Evolutionary conservation across 2,888 invertebrate species (phyloP).

Genomic region (Fragum fragum): DNA sequence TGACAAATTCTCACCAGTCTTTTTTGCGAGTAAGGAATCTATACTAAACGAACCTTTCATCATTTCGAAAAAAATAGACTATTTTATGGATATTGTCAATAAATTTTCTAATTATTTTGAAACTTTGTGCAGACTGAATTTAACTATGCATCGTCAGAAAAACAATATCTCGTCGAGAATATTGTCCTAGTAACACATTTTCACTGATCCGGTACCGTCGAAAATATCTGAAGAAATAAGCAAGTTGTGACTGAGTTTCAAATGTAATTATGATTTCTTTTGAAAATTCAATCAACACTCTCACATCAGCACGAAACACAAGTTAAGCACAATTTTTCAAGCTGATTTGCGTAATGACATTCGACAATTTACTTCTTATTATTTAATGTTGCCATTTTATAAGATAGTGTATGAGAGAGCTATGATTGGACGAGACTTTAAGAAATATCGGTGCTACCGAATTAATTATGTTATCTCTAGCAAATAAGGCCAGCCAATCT

Average conservation of each 20-base stretch:
- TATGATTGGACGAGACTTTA: slow-evolving; percentile 58
- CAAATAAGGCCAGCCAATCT: slow-evolving; percentile 63
- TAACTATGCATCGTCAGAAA: too few relatives aligned
- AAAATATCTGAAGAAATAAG: too few relatives aligned
- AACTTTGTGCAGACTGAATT: too few relatives aligned
- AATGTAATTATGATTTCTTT: background rate
- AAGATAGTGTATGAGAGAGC: slow-evolving; percentile 37
- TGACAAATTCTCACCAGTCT: slow-evolving; percentile 38
- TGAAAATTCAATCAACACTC: slow-evolving; percentile 15
- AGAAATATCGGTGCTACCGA: slow-evolving; percentile 61
- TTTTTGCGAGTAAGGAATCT: slow-evolving; percentile 93
- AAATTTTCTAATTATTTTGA: too few relatives aligned
- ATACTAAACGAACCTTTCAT: slow-evolving; percentile 92
- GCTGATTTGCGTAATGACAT: slow-evolving; percentile 31
- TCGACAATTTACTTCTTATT: slow-evolving; percentile 43
- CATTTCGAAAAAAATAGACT: background rate
- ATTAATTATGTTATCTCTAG: slow-evolving; percentile 60
- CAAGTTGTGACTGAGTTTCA: too few relatives aligned
- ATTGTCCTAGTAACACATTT: too few relatives aligned
- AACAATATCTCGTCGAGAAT: too few relatives aligned
- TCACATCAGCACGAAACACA: background rate
- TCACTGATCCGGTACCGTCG: too few relatives aligned
- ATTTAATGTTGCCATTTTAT: slow-evolving; percentile 64
- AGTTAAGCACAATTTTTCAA: slow-evolving; percentile 28
- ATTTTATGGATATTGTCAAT: too few relatives aligned